phyloP scores from a whole-genome alignment of 2,113 vertebrate species.

The Sorex araneus region DNA sequence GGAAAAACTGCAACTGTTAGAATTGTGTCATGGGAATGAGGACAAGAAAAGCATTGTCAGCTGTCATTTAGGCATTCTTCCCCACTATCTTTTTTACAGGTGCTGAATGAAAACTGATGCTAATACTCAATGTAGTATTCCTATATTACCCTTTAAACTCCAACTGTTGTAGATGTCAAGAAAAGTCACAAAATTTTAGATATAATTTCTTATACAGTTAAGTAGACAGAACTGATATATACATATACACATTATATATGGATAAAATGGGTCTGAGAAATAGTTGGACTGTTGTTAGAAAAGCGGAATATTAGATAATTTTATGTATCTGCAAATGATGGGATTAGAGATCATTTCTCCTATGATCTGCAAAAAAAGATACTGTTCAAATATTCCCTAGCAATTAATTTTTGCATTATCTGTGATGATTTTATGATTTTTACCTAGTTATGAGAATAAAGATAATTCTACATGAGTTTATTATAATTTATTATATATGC shows the following conservation, averaged over 20 bases:
- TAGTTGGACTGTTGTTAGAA: not conserved
- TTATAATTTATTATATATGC: not conserved
- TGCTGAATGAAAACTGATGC: conserved; percentile 51
- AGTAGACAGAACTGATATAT: no score
- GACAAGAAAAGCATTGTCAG: conserved; percentile 78
- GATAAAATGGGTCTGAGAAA: not conserved
- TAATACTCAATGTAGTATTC: not conserved
- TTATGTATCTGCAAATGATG: not conserved
- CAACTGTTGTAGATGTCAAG: not conserved
- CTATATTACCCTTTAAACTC: not conserved
- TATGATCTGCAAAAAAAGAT: not conserved
- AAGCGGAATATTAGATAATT: not conserved
- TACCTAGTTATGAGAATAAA: not conserved
- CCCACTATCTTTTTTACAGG: conserved; percentile 26
- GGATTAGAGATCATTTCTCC: conserved; percentile 6
- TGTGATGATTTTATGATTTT: not conserved
- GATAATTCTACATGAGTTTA: not conserved
- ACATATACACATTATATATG: not conserved
- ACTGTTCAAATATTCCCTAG: not conserved
- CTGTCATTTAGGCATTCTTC: conserved; percentile 73
- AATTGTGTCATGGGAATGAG: conserved; percentile 60
- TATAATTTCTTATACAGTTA: no score
- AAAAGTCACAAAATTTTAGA: not conserved
- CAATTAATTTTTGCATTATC: not conserved
- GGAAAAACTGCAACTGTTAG: conserved; percentile 80